phyloP scores from a whole-genome alignment of 2,113 vertebrate species.

The Sander lucioperca region DNA sequence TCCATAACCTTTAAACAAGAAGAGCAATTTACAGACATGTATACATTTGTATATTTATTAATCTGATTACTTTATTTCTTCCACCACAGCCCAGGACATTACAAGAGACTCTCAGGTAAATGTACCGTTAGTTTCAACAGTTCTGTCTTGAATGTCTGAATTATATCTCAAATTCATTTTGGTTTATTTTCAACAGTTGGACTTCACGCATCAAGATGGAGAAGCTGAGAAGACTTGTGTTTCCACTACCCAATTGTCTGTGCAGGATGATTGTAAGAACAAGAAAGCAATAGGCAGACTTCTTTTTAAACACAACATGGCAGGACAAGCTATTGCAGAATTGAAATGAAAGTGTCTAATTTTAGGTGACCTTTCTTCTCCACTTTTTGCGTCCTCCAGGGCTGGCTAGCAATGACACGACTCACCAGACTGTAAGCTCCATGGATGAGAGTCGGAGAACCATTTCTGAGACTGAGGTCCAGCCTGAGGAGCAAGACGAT shows the following conservation, averaged over 20 bases:
- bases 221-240: neutral
- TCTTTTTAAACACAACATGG: neutral
- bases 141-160: neutral
- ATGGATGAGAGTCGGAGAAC: slow-evolving; percentile 35
- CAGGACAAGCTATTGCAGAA: too few relatives aligned
- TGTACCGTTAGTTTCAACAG: neutral
- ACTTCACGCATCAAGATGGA: neutral
- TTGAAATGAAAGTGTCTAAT: neutral
- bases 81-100: slow-evolving; percentile 31
- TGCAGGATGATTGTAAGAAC: slow-evolving; percentile 35
- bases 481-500: slow-evolving; percentile 74
- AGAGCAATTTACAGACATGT: neutral
- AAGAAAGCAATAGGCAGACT: neutral
- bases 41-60: neutral
- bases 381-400: slow-evolving; percentile 35
- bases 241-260: neutral
- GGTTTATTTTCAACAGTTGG: slow-evolving; percentile 47
- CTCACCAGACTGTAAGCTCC: slow-evolving; percentile 20
- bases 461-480: slow-evolving; percentile 16
- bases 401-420: slow-evolving; percentile 2
- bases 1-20: neutral
- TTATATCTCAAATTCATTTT: neutral
- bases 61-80: slow-evolving; percentile 13
- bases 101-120: slow-evolving; percentile 56
- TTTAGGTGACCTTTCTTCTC: neutral